Base-by-base conservation (phyloP, 2,113 vertebrate genomes). In the Axis porcinus region DNA sequence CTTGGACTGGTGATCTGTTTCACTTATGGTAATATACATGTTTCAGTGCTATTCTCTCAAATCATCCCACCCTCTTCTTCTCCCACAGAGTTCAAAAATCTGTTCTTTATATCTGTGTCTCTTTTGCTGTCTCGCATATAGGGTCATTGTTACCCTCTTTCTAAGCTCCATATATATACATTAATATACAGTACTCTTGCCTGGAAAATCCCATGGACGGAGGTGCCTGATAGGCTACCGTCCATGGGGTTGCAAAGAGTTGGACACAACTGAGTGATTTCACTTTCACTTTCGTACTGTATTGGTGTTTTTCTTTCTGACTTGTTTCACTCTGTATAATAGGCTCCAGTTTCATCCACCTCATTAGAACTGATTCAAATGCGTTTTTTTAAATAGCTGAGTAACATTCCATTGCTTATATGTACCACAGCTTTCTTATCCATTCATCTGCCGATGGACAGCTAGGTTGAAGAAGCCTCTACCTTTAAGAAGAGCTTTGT, bases 401-500 rank as follows among this genome's bases (percentile, higher is more conserved):
- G 67, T 40, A 40, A 12, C 40, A 40, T 6, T 70, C 10, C 67
- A 70, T 12, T 40, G 67, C 23, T 19, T 70, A 23, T 70, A 70
- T 40, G 67, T 36, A 70, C 10, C 67, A 70, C 67, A 70, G 10
- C 67, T 70, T 23, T 70, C n/a, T 70, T 70, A 70, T 70, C 67
- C 67, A 70, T 40, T 70, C 19, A 40, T 70, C n/a, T 40, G n/a
- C 19, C 0, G 0, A 70, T 40, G 19, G n/a, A 23, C n/a, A 70
- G 19, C n/a, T 40, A 40, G 67, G 19, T 40, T 70, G 67, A 76
- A 76, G 70, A 76, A 76, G 52, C 58, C 40, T 89, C 95, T 57
- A 4, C 64, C 82, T 97, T 86, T 25, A 33, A 95, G 90, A 96
- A 85, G 33, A 79, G 11, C 10, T 95, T 50, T 70, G 52, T 74